These are phyloP conservation scores for Zosterops japonicus DNA, from an alignment of 2,113 vertebrate species.

Conservation along the genomic window DNA sequence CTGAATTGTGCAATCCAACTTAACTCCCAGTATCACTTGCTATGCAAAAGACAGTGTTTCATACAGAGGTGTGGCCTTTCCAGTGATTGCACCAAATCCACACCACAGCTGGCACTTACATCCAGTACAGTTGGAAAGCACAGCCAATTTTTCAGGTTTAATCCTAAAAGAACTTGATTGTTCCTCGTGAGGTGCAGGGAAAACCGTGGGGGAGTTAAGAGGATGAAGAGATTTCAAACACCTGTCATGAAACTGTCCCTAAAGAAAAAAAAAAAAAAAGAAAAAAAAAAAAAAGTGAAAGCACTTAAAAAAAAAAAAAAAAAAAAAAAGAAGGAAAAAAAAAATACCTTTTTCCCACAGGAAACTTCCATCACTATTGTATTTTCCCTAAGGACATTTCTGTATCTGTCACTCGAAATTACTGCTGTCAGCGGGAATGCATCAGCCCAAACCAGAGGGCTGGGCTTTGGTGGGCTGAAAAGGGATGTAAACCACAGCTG, in stretches of 20 bases:
- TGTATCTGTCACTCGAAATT: slow-evolving; percentile 70
- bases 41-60: slow-evolving; percentile 49
- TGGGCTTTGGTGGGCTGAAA: slow-evolving; percentile 53
- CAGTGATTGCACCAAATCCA: neutral
- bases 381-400: slow-evolving; percentile 70
- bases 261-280: neutral
- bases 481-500: neutral
- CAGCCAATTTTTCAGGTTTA: neutral
- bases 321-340: neutral
- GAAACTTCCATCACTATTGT: slow-evolving; percentile 58
- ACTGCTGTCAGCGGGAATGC: slow-evolving; percentile 62
- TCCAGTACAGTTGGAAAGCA: neutral
- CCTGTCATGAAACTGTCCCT: neutral
- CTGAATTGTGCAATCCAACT: slow-evolving; percentile 45
- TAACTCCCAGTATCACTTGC: slow-evolving; percentile 61
- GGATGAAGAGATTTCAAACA: neutral
- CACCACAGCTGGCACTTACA: neutral
- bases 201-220: neutral
- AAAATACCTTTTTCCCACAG: slow-evolving; percentile 60
- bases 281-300: neutral
- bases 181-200: neutral
- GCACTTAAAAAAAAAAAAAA: neutral
- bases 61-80: slow-evolving; percentile 35
- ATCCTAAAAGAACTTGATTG: neutral
- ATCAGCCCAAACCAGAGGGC: slow-evolving; percentile 17